phyloP scores from a whole-genome alignment of 2,888 invertebrate genomes.

The Camponotus fellah region DNA sequence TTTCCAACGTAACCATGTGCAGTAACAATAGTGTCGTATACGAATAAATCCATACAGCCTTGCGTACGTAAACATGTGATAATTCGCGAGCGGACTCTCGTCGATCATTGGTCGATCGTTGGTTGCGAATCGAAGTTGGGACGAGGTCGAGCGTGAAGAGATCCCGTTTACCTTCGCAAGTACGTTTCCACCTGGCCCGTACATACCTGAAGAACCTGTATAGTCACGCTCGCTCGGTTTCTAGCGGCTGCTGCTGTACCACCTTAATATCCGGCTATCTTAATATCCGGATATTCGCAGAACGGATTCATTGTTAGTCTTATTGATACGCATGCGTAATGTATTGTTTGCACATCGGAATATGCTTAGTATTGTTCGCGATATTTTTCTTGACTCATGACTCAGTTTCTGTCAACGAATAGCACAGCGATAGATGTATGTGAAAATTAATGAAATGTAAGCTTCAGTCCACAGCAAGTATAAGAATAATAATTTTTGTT shows the following conservation, averaged over 20 bases:
- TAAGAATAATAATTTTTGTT: background rate
- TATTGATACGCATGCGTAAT: background rate
- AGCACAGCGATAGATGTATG: background rate
- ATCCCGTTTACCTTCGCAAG: conserved; percentile 72
- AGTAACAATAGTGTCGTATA: conserved; percentile 14
- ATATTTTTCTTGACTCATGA: background rate
- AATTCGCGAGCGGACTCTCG: conserved; percentile 17
- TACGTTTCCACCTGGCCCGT: conserved; percentile 59
- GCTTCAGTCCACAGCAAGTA: background rate
- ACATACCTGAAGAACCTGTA: conserved; percentile 60
- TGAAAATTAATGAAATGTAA: conserved; percentile 1
- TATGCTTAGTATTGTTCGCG: background rate
- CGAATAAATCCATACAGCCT: conserved; percentile 39
- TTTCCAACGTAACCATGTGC: background rate
- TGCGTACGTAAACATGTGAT: conserved; percentile 24
- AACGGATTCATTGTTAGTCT: background rate
- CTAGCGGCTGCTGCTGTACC: conserved; percentile 35
- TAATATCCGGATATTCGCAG: conserved; percentile 3
- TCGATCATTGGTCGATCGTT: conserved; percentile 50
- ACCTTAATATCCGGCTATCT: conserved; percentile 12
- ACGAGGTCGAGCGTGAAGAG: conserved; percentile 60
- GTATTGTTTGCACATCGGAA: background rate
- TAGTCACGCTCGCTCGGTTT: conserved; percentile 58
- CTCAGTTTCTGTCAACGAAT: conserved; percentile 4
- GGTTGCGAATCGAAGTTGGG: conserved; percentile 50